Conservation (phyloP, 2,113 vertebrate genomes). For the Bucco capensis region DNA sequence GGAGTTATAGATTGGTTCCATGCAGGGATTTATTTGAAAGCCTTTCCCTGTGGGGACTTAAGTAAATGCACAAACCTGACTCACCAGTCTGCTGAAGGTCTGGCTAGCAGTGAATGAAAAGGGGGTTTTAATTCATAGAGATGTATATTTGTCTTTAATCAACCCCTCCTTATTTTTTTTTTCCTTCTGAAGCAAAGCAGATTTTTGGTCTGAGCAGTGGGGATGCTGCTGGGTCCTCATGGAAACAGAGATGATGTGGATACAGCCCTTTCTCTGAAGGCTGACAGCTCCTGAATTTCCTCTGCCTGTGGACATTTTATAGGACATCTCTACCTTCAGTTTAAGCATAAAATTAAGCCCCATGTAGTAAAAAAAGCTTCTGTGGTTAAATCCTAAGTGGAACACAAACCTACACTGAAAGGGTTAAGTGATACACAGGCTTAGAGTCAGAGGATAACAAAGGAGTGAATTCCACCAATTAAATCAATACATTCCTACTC, state of each 20-base stretch:
- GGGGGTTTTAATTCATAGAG: not conserved
- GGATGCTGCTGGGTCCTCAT: not conserved
- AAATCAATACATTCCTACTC: constrained; percentile 23
- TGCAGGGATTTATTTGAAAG: constrained; percentile 56
- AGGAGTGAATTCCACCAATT: constrained; percentile 12
- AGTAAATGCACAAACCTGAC: constrained; percentile 22
- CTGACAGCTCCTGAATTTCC: not conserved
- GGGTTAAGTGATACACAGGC: not conserved
- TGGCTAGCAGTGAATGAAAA: not conserved
- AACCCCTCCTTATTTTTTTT: not conserved
- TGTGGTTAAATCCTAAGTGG: not conserved
- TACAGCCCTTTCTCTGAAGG: not conserved
- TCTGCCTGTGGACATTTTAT: not conserved
- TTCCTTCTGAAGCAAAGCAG: not conserved
- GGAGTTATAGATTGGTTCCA: constrained; percentile 11
- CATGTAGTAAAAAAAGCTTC: not conserved
- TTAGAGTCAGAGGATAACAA: constrained; percentile 5
- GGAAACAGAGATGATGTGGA: not conserved
- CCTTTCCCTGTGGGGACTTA: constrained; percentile 1
- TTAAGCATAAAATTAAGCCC: not conserved
- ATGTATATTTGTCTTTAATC: not conserved
- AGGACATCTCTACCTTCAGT: not conserved
- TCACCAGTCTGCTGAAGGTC: not conserved
- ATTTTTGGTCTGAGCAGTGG: not conserved
- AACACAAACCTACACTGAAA: not conserved